Evolutionary conservation across 2,888 invertebrate genomes (phyloP), one percentile per base, ranked within the genome.

Genomic region (Tinea trinotella): DNA sequence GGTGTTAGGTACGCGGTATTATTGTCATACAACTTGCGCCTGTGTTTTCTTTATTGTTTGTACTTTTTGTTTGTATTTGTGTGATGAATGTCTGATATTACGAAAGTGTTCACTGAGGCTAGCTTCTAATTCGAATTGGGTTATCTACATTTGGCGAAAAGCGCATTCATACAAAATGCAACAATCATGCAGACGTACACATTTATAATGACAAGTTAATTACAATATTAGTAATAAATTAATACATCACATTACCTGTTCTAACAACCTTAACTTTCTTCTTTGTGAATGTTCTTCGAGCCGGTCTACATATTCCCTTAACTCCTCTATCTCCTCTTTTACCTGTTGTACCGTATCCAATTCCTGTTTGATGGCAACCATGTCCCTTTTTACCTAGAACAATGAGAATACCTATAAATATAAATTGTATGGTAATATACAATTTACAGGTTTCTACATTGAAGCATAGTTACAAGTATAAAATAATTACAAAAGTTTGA

Each of bases 291-390:
- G 94, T 81, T 96, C 95, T 83, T 96, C 96, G 62, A 96, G 89
- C 61, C 96, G 89, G 81, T 96, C 96, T 62, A 96, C 96, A 83
- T 95, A 96, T 80, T 96, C 95, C 64, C 96, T 88, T 73, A 96
- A 87, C 81, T 96, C 96, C 74, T 96, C 96, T 71, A 96, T 96
- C 84, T 96, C 96, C 74, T 96, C 96, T 77, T 96, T 96, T 66
- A 96, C 96, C 83, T 95, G 95, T 87, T 96, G 96, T 68, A 96
- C 95, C 59, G 95, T 94, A 82, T 96, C 96, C 77, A 96, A 88
- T 85, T 96, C 96, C 76, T 95, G 94, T 87, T 95, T 95, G 88
- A 96, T 96, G 74, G 95, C 95, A 67, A 95, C 95, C 95, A 96
- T 96, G 86, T 96, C 96, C 70, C 96, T 91, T 87, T 96, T 96